These are phyloP conservation scores for Pangasianodon gigas DNA, from an alignment of 2,113 vertebrate genomes.

Conservation along the genomic window DNA sequence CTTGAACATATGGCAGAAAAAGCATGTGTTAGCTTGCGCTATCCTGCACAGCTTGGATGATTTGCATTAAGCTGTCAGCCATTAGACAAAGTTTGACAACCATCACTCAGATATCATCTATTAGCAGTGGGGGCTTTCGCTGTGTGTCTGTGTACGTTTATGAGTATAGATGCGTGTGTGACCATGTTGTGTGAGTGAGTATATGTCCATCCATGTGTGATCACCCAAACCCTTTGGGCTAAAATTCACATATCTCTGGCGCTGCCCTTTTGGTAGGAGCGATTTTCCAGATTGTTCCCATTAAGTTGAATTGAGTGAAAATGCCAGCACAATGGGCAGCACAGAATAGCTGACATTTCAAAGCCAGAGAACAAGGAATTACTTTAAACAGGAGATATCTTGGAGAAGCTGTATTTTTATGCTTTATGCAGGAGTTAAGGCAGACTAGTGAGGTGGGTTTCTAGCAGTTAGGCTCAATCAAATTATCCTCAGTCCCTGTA, in stretches of 20 bases:
- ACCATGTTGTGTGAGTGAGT: neutral
- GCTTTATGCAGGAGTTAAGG: neutral
- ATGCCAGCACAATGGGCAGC: neutral
- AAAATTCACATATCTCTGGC: neutral
- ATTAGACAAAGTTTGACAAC: constrained; percentile 1
- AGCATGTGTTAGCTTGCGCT: neutral
- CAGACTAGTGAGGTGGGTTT: neutral
- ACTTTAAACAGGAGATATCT: neutral
- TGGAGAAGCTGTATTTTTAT: neutral
- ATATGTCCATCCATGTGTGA: neutral
- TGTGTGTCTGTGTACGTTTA: constrained; percentile 17
- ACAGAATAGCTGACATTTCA: neutral
- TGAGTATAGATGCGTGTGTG: neutral
- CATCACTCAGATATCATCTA: neutral
- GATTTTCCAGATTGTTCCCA: neutral
- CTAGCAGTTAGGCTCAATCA: neutral
- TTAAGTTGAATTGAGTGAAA: neutral
- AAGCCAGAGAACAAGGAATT: neutral
- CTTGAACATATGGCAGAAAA: neutral
- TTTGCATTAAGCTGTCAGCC: neutral
- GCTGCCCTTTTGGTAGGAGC: constrained; percentile 7
- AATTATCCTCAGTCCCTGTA: neutral
- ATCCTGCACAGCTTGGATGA: constrained; percentile 10
- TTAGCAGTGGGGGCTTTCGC: neutral
- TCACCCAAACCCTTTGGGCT: neutral